Conservation (phyloP, 2,113 vertebrate species). For the Coregonus clupeaformis region DNA sequence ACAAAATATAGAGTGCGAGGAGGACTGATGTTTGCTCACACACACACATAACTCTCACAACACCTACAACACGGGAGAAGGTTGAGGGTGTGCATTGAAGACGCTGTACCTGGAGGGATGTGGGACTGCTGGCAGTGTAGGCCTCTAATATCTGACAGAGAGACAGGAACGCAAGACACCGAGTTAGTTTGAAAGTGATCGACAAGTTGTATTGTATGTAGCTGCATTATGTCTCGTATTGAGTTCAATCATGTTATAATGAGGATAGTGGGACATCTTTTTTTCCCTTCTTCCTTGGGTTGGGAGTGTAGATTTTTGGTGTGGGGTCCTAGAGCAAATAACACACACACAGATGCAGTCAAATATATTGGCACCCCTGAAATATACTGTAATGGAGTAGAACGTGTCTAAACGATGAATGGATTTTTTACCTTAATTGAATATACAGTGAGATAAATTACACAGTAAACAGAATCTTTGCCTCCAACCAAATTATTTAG, state of each 20-base stretch:
- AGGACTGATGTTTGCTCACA: background rate
- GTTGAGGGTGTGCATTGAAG: background rate
- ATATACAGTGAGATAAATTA: too few species aligned
- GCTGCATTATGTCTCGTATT: background rate
- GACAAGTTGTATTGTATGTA: background rate
- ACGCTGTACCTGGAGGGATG: slow-evolving; percentile 51
- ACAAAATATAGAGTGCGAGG: background rate
- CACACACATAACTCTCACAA: background rate
- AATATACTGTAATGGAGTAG: too few species aligned
- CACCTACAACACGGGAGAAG: background rate
- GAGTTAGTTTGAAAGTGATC: background rate
- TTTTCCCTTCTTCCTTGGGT: slow-evolving; percentile 91
- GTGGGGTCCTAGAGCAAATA: slow-evolving; percentile 50
- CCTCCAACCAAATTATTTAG: too few species aligned
- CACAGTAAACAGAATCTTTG: too few species aligned
- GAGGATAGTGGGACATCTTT: slow-evolving; percentile 77
- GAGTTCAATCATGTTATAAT: background rate
- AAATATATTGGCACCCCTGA: too few species aligned
- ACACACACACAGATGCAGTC: background rate
- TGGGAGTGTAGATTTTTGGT: slow-evolving; percentile 55
- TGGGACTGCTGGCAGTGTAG: slow-evolving; percentile 60
- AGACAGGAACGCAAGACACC: background rate
- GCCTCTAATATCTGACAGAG: slow-evolving; percentile 61
- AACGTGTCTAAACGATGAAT: too few species aligned
- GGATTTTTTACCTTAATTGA: too few species aligned